Percentiles rank a stretch among this genome's conserved stretches.
Evolutionary conservation across 2,888 invertebrate species (phyloP).

Genomic region (Drosophila paramelanica): DNA sequence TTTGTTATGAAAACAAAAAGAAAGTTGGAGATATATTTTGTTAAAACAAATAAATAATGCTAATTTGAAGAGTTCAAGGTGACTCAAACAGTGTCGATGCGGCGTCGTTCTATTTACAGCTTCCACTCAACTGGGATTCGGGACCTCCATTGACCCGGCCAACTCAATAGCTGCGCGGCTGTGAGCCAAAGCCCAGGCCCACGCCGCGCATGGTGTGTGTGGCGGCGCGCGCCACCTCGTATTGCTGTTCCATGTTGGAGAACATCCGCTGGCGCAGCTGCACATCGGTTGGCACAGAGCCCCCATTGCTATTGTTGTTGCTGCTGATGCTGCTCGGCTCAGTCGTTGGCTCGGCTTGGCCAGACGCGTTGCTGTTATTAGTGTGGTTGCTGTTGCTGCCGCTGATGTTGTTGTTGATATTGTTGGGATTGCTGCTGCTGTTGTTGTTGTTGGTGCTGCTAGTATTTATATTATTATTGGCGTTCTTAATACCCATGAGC

Average conservation of each 20-base stretch:
- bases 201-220: conserved; percentile 98
- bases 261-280: conserved; percentile 91
- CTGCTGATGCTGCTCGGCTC: background rate
- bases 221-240: conserved; percentile 96
- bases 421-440: background rate
- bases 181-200: conserved; percentile 90
- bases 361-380: conserved; percentile 6
- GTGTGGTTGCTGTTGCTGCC: conserved; percentile 5
- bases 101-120: conserved; percentile 45
- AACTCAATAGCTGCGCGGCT: conserved; percentile 84
- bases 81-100: conserved; percentile 23
- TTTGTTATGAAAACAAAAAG: conserved; percentile 42
- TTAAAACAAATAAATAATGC: conserved; percentile 40
- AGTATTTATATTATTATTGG: conserved; percentile 15
- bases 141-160: background rate
- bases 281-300: conserved; percentile 73
- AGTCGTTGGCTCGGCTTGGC: no score
- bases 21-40: conserved; percentile 8
- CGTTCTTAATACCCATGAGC: conserved; percentile 93
- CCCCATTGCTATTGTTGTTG: conserved; percentile 21
- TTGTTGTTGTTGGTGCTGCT: conserved; percentile 29
- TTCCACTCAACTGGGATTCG: conserved; percentile 8
- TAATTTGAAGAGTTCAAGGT: conserved; percentile 30
- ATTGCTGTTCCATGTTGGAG: conserved; percentile 97
- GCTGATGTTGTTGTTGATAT: background rate